phyloP scores from a whole-genome alignment of 2,888 invertebrate species.

The Caenorhabditis japonica region DNA sequence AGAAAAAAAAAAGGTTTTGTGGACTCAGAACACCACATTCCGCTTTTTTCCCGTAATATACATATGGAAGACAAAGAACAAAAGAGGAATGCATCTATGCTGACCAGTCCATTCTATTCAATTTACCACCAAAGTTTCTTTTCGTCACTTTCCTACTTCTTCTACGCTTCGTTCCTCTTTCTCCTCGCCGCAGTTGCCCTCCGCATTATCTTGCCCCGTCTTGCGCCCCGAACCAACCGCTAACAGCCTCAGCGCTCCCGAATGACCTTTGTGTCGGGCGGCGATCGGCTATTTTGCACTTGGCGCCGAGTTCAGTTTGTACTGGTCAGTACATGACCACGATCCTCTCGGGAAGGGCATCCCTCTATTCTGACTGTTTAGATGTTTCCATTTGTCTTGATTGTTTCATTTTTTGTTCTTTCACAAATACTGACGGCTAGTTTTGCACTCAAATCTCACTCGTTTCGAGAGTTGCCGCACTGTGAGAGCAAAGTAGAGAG shows the following conservation, averaged over 20 bases:
- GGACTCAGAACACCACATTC: too few relatives aligned
- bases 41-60: conserved; percentile 2
- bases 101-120: conserved; percentile 33
- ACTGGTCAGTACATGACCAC: conserved; percentile 7
- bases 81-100: conserved; percentile 27
- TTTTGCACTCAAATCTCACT: too few relatives aligned
- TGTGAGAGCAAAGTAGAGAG: too few relatives aligned
- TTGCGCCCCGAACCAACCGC: background rate
- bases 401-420: background rate
- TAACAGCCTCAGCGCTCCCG: background rate
- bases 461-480: too few relatives aligned
- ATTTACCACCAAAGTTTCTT: background rate
- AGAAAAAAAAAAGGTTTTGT: too few relatives aligned
- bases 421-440: too few relatives aligned
- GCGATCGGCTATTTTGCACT: conserved; percentile 38
- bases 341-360: background rate
- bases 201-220: conserved; percentile 3
- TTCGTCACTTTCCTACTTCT: background rate
- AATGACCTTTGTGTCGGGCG: conserved; percentile 49
- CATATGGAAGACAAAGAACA: conserved; percentile 8
- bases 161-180: background rate
- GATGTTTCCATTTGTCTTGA: background rate
- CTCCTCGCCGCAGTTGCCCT: background rate
- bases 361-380: background rate
- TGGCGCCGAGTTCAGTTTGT: conserved; percentile 42